phyloP scores from a whole-genome alignment of 2,888 invertebrate genomes.

The Brachypterus glaber region DNA sequence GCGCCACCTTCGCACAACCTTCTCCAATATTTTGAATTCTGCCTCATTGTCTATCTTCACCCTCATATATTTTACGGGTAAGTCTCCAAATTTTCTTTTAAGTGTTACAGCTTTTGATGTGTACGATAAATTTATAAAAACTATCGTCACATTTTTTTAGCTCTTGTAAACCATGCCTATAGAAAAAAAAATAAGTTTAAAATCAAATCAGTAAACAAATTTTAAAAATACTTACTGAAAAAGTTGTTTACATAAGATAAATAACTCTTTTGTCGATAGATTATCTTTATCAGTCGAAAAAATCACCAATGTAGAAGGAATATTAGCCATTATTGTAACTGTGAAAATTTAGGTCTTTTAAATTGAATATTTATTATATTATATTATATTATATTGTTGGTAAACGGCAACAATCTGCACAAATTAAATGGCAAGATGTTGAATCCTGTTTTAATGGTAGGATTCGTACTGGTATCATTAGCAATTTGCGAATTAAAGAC shows the following conservation, averaged over 20 bases:
- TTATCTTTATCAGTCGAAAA: not conserved
- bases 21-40: not conserved
- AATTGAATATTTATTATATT: not conserved
- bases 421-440: too few relatives aligned
- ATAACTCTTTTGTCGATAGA: not conserved
- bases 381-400: too few relatives aligned
- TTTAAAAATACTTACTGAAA: constrained; percentile 1
- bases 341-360: not conserved
- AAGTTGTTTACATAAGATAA: not conserved
- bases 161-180: not conserved
- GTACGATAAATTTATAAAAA: too few relatives aligned
- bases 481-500: too few relatives aligned
- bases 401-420: too few relatives aligned
- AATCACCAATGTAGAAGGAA: not conserved
- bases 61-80: not conserved
- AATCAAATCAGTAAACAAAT: not conserved
- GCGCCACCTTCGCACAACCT: not conserved
- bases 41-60: not conserved
- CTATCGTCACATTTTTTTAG: not conserved
- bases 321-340: not conserved
- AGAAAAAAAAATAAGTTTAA: too few relatives aligned
- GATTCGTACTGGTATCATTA: too few relatives aligned
- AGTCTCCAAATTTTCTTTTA: too few relatives aligned
- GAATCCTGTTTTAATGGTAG: too few relatives aligned
- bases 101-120: too few relatives aligned